Base-by-base conservation (phyloP, 2,888 invertebrate species). In the Nowickia ferox region DNA sequence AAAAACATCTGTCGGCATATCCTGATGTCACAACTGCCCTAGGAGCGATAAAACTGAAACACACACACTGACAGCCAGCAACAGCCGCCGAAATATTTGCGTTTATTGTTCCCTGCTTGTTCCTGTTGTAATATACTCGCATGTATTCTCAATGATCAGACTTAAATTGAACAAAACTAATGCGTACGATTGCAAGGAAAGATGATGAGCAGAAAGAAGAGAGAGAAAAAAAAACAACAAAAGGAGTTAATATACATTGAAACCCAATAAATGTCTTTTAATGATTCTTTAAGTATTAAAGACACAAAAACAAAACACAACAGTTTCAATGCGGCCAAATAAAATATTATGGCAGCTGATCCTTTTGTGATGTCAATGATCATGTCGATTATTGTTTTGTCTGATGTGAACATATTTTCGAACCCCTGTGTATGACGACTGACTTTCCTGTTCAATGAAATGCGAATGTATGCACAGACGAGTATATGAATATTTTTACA, bases 291-390 rank as follows among this genome's bases (percentile, higher is more conserved):
- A 66, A 80, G 57, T 57, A 42, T 30, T 30, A 57, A 55, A 19
- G 22, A 10, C 4, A 71, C 11, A 61, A 59, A 78, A 42, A 65
- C 30, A 30, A 22, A 46, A 65, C 17, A 48, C 42, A 51, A 38
- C 44, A 15, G 72, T 51, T 72, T 65, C 66, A 84, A 84, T 84
- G 84, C 61, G 84, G 72, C 51, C 77, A 84, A 81, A 77, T 84
- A 72, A 84, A 84, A 81, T 84, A 81, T 84, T 84, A 81, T 81
- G 84, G 81, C 84, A 84, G 84, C 84, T 84, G 84, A 84, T 81
- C 77, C 68, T 81, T n/a, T 72, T 81, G 17, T 81, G 72, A 51
- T 81, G 77, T 71, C 71, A 81, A 68, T 84, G 77, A 72, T 77
- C 72, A 81, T 66, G 72, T 84, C 81, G 81, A 81, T 84, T 81